phyloP scores from a whole-genome alignment of 2,888 invertebrate species.

The Noctuana brunneofusca region DNA sequence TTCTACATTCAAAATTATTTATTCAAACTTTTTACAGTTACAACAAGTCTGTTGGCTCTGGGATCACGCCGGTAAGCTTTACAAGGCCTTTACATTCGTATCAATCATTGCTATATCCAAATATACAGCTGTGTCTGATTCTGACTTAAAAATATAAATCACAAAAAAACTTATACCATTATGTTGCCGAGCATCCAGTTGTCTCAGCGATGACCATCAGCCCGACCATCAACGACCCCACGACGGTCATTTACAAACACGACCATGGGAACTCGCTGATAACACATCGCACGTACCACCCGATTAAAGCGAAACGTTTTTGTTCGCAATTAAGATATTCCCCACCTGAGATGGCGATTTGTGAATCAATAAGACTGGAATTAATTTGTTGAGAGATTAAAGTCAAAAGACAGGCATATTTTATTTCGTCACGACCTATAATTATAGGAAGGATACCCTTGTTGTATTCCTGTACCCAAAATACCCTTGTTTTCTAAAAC shows the following conservation, averaged over 20 bases:
- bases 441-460: too few species aligned
- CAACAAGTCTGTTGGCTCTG: too few species aligned
- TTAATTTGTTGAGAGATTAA: not conserved
- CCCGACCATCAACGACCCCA: constrained; percentile 68
- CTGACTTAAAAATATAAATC: not conserved
- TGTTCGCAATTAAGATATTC: constrained; percentile 52
- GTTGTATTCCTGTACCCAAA: too few species aligned
- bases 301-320: constrained; percentile 62
- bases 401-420: not conserved
- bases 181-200: constrained; percentile 24
- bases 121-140: too few species aligned
- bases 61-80: too few species aligned
- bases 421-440: too few species aligned
- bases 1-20: too few species aligned
- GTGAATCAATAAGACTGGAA: constrained; percentile 7
- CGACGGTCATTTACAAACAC: constrained; percentile 75
- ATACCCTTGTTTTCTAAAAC: too few species aligned
- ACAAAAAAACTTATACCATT: constrained; percentile 14
- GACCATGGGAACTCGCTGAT: constrained; percentile 76
- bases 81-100: too few species aligned
- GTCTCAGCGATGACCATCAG: constrained; percentile 71
- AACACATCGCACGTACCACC: constrained; percentile 74
- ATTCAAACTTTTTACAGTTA: too few species aligned
- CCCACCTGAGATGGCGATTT: constrained; percentile 15
- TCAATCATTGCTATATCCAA: too few species aligned